These are phyloP conservation scores for Pseudorectes ferrugineus DNA, from an alignment of 2,113 vertebrate species.

Conservation along the genomic window DNA sequence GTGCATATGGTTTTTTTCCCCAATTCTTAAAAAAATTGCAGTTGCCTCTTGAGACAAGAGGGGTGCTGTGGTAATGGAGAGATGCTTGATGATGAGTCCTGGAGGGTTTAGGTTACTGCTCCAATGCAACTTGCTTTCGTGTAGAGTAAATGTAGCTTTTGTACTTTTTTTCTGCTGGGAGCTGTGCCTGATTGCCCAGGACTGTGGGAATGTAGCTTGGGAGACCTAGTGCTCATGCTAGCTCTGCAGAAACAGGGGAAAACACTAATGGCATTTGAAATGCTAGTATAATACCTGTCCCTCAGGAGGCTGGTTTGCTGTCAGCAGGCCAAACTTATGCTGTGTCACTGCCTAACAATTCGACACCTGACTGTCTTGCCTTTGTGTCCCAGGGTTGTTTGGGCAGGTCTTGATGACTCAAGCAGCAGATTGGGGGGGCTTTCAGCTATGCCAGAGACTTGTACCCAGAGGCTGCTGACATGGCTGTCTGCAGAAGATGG, in stretches of 20 bases:
- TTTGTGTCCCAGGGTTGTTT: not conserved
- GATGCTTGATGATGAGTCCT: not conserved
- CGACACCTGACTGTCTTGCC: not conserved
- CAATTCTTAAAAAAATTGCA: not conserved
- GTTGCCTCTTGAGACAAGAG: not conserved
- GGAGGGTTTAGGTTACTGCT: not conserved
- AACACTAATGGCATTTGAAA: not conserved
- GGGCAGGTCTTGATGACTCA: not conserved
- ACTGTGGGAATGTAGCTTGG: not conserved
- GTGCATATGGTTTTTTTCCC: fast-evolving
- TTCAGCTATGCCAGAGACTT: not conserved
- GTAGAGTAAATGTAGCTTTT: fast-evolving
- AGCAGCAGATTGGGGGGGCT: not conserved
- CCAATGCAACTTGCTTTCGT: not conserved
- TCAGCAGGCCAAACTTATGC: not conserved
- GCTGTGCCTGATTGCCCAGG: not conserved
- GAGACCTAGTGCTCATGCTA: not conserved
- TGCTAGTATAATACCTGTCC: not conserved
- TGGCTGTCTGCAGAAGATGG: not conserved
- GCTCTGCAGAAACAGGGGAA: not conserved
- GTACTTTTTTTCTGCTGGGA: not conserved
- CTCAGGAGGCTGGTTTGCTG: not conserved
- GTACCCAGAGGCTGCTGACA: not conserved
- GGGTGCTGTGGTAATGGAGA: not conserved
- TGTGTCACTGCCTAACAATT: not conserved